Evolutionary conservation across 1,140 invertebrate species (phyloP), one percentile per base, ranked within the genome.

Genomic region (Rhizoglyphus robini): DNA sequence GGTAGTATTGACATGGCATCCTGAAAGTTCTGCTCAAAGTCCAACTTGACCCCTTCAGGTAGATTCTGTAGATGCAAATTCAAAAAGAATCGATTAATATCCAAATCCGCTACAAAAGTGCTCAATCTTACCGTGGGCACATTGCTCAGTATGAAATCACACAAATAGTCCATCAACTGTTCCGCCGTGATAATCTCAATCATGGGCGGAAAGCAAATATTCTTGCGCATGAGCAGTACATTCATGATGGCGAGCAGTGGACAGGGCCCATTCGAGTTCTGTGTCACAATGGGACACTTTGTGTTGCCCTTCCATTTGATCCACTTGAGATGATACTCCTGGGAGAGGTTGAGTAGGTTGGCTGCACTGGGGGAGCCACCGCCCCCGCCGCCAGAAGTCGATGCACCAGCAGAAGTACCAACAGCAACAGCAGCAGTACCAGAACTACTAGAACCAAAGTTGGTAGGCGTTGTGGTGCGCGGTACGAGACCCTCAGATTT

Each of bases 231-330:
- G 36, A 83, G 70, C 32, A 83, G 73, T 29, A 81, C 77, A 75
- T 83, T 83, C 58, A 81, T 77, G 34, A 83, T 78, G 32, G 81
- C 80, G 23, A 83, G 72, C 23, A 83, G 70, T 4, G 82, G 82
- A 74, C 82, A 83, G 0, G 82, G 82, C 25, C 82, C 82, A 77
- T 83, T 83, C 64, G 79, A 79, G 73, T 83, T 83, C 71, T 83
- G 81, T n/a, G 79, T 81, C 11, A 82, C 75, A 62, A 83, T 79
- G 8, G 79, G 77, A 18, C 27, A 11, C 29, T 64, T 64, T 15
- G 18, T 58, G 4, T 25, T 29, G 27, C 30, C 54, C 11, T 68
- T 66, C 67, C 64, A 68, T 49, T 61, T 51, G 41, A 68, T 54
- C 64, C 64, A 68, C 63, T 68, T 68, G 3, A 68, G 46, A 23